These are phyloP conservation scores for Boloria selene DNA, from an alignment of 2,888 invertebrate genomes.

Conservation along the genomic window DNA sequence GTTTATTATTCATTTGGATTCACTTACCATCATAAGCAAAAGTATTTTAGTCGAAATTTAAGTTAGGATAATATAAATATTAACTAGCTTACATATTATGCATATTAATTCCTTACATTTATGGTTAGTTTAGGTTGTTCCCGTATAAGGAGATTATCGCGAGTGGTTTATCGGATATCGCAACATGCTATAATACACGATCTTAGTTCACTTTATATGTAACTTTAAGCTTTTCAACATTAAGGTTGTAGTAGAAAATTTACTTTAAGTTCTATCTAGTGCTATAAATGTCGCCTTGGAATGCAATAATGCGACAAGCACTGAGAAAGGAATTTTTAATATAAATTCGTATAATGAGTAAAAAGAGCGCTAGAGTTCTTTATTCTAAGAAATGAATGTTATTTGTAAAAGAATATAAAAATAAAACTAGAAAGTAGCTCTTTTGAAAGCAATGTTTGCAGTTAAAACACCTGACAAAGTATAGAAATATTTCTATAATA, in stretches of 20 bases:
- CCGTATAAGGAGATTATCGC: conserved; percentile 23
- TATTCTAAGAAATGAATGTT: too few species aligned
- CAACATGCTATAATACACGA: conserved; percentile 5
- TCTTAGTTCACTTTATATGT: conserved; percentile 4
- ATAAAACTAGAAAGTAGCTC: too few species aligned
- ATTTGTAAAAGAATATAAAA: too few species aligned
- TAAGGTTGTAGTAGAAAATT: not conserved
- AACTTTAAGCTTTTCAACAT: not conserved
- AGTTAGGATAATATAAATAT: not conserved
- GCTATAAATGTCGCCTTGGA: conserved; percentile 1
- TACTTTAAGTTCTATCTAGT: not conserved
- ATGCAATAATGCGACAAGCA: conserved; percentile 5
- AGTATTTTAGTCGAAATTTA: not conserved
- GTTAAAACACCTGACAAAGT: too few species aligned
- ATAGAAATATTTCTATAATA: too few species aligned
- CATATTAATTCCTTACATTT: conserved; percentile 25
- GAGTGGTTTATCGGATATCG: conserved; percentile 16
- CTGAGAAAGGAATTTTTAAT: conserved; percentile 5
- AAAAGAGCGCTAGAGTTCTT: not conserved
- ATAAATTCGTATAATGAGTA: not conserved
- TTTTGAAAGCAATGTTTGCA: too few species aligned
- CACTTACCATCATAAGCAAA: not conserved
- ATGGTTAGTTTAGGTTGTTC: conserved; percentile 24
- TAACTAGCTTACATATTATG: conserved; percentile 37
- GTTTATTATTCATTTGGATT: not conserved